These are phyloP conservation scores for Yponomeuta plumbellus DNA, from an alignment of 2,888 invertebrate species.

Conservation along the genomic window DNA sequence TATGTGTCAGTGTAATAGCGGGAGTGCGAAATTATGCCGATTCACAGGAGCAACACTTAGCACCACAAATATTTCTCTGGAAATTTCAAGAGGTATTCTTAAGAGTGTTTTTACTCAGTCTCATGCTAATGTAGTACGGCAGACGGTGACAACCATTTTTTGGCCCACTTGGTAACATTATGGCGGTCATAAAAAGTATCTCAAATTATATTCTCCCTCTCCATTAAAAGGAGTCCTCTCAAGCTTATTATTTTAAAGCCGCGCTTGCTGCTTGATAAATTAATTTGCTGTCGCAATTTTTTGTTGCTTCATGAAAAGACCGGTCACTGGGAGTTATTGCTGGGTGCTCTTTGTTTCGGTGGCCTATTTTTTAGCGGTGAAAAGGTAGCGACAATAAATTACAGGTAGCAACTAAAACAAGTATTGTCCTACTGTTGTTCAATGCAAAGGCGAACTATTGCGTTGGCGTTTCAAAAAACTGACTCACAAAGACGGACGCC, in stretches of 20 bases:
- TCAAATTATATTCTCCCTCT: conserved; percentile 73
- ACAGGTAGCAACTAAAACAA: conserved; percentile 35
- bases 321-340: neutral
- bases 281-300: conserved; percentile 10
- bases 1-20: too few relatives aligned
- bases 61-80: too few relatives aligned
- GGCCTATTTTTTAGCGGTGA: conserved; percentile 6
- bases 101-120: too few relatives aligned
- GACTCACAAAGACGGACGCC: conserved; percentile 39
- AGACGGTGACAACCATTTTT: conserved; percentile 77
- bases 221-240: conserved; percentile 64
- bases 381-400: conserved; percentile 10
- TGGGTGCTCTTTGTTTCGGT: neutral
- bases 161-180: conserved; percentile 76
- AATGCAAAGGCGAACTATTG: conserved; percentile 5
- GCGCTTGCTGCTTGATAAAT: conserved; percentile 35
- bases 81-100: too few relatives aligned
- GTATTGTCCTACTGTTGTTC: conserved; percentile 48
- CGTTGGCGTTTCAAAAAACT: conserved; percentile 41
- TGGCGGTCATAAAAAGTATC: conserved; percentile 71
- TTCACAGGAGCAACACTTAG: too few relatives aligned
- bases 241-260: conserved; percentile 46
- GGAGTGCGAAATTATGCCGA: too few relatives aligned
- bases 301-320: conserved; percentile 1
- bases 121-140: conserved; percentile 74